phyloP scores from a whole-genome alignment of 2,797 vertebrate genomes.

The Brachyrhaphis roseni region DNA sequence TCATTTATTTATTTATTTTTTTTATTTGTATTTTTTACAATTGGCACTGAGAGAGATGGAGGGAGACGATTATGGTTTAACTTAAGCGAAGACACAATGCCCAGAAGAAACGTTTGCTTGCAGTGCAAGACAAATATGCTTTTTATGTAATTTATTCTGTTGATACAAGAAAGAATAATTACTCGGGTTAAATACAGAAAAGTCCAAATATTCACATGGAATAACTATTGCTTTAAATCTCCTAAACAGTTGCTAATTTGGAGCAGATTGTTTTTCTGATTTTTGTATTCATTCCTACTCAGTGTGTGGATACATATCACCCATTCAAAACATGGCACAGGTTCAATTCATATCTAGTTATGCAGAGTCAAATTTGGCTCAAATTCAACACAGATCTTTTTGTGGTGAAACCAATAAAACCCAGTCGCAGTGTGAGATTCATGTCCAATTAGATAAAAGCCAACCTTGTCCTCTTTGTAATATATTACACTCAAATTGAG shows the following conservation, averaged over 20 bases:
- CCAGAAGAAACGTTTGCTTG: conserved; percentile 31
- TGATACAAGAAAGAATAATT: not conserved
- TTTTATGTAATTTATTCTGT: not conserved
- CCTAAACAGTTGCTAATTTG: not conserved
- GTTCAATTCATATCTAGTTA: not conserved
- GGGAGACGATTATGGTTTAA: conserved; percentile 41
- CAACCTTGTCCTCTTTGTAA: not conserved
- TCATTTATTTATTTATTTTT: not conserved
- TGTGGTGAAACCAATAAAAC: not conserved
- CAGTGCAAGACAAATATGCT: conserved; percentile 4
- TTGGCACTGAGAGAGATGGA: conserved; percentile 31
- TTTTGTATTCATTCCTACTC: not conserved
- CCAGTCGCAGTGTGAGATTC: not conserved
- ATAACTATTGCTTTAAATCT: not conserved
- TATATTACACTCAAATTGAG: not conserved
- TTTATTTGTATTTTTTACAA: conserved; percentile 42
- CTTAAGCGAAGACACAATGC: conserved; percentile 44
- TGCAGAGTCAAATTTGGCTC: not conserved
- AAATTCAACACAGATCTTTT: not conserved
- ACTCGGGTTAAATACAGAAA: not conserved
- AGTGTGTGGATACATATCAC: not conserved
- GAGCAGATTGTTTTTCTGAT: not conserved
- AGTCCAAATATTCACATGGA: not conserved
- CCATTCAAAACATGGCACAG: not conserved
- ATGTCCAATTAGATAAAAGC: not conserved